Evolutionary conservation across 2,113 vertebrate genomes (phyloP).

Genomic region (Thunnus maccoyii): DNA sequence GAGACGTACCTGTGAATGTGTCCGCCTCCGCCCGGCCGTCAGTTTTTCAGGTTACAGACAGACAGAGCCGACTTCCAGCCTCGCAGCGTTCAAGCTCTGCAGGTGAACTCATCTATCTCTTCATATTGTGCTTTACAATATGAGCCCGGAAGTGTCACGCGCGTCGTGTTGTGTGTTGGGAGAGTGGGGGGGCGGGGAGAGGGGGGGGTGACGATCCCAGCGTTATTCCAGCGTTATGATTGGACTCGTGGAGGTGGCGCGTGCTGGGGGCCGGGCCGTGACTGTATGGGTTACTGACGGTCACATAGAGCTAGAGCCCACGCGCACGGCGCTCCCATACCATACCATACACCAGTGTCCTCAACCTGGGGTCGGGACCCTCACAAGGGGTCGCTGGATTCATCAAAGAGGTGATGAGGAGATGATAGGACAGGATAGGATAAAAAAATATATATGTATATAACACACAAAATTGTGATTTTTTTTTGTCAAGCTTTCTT

Average conservation of each 20-base stretch:
- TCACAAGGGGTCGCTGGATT: too few relatives aligned
- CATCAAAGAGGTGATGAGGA: too few relatives aligned
- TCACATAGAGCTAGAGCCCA: conserved; percentile 36
- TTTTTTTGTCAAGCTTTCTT: too few relatives aligned
- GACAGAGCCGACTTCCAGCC: not conserved
- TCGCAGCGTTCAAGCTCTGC: not conserved
- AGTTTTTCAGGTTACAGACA: not conserved
- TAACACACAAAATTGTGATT: too few relatives aligned
- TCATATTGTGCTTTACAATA: not conserved
- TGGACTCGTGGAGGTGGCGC: conserved; percentile 83
- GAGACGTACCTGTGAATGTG: conserved; percentile 46
- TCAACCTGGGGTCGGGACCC: too few relatives aligned
- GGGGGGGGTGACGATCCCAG: too few relatives aligned
- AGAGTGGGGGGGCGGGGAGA: not conserved
- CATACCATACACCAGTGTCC: too few relatives aligned
- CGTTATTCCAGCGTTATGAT: conserved; percentile 64
- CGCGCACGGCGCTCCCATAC: not conserved
- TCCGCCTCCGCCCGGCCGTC: not conserved
- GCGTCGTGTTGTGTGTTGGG: conserved; percentile 24
- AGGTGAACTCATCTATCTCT: not conserved
- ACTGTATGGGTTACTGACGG: conserved; percentile 62
- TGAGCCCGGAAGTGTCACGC: conserved; percentile 60
- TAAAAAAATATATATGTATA: too few relatives aligned
- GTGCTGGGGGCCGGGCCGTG: conserved; percentile 75
- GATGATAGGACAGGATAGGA: too few relatives aligned